A percentile compares a stretch with the other conserved stretches of the same genome.
These are phyloP conservation scores for Sabellastarte sp. DNA, from an alignment of 2,888 invertebrate genomes.

Conservation along the genomic window DNA sequence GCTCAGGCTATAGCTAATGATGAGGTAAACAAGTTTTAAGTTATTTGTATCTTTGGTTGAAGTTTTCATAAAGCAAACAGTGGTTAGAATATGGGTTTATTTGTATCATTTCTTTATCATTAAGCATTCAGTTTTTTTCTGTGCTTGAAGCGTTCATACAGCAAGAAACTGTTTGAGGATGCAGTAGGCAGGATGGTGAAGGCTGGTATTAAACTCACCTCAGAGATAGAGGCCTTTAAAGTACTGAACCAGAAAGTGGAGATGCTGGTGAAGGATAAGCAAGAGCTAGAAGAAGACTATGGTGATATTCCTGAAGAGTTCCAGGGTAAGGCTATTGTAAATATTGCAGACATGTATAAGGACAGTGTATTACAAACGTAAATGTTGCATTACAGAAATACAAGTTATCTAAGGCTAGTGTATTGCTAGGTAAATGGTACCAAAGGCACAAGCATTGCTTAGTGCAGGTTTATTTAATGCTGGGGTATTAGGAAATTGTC, in stretches of 20 bases:
- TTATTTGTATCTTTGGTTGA: slow-evolving; percentile 31
- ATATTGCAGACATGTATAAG: no score
- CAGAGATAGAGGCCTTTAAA: slow-evolving; percentile 83
- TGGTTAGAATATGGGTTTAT: slow-evolving; percentile 91
- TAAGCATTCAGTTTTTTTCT: no score
- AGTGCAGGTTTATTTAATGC: no score
- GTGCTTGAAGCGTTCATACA: slow-evolving; percentile 78
- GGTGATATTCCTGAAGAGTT: slow-evolving; percentile 96
- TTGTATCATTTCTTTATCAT: no score
- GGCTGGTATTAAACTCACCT: slow-evolving; percentile 78
- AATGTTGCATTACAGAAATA: no score
- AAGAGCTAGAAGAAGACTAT: slow-evolving; percentile 85
- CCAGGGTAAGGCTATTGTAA: slow-evolving; percentile 68
- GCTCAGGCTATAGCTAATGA: slow-evolving; percentile 82
- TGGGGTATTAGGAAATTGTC: no score
- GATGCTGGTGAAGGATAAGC: slow-evolving; percentile 73
- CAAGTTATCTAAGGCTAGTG: no score
- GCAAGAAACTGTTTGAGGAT: slow-evolving; percentile 87
- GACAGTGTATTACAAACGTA: no score
- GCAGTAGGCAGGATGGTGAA: slow-evolving; percentile 81
- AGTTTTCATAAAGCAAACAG: slow-evolving; percentile 91
- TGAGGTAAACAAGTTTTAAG: no score
- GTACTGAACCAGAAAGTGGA: slow-evolving; percentile 52
- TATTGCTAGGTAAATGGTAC: no score
- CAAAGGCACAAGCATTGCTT: no score